Evolutionary conservation across 2,888 invertebrate genomes (phyloP).

Genomic region (Apotomis capreana): DNA sequence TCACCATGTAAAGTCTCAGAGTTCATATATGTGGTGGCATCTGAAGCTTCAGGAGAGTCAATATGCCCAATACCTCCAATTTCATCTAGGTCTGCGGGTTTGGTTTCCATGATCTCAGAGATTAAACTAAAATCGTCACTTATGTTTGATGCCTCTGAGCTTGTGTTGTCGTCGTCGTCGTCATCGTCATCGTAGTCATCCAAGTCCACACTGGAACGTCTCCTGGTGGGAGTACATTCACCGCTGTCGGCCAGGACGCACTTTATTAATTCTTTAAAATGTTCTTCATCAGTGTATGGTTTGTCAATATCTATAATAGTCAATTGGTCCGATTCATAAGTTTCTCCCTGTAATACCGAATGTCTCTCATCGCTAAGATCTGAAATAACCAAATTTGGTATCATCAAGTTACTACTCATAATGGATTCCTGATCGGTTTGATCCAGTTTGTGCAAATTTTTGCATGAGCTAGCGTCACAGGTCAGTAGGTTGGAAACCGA

Average conservation of each 20-base stretch:
- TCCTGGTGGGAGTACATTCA: slow-evolving; percentile 73
- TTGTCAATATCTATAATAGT: slow-evolving; percentile 86
- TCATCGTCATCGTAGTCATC: slow-evolving; percentile 44
- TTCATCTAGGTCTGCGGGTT: slow-evolving; percentile 71
- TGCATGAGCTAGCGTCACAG: slow-evolving; percentile 79
- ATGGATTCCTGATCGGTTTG: slow-evolving; percentile 63
- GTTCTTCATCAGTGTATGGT: slow-evolving; percentile 78
- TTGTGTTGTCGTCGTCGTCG: slow-evolving; percentile 70
- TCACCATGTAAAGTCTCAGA: slow-evolving; percentile 91
- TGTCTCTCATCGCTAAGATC: slow-evolving; percentile 76
- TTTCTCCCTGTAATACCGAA: slow-evolving; percentile 78
- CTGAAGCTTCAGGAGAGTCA: slow-evolving; percentile 92
- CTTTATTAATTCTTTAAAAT: slow-evolving; percentile 67
- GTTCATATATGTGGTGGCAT: slow-evolving; percentile 86
- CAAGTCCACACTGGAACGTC: slow-evolving; percentile 72
- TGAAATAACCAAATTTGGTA: slow-evolving; percentile 79
- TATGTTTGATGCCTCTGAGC: slow-evolving; percentile 85
- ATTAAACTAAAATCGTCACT: slow-evolving; percentile 89
- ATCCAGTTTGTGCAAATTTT: slow-evolving; percentile 63
- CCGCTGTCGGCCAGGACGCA: slow-evolving; percentile 69
- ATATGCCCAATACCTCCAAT: slow-evolving; percentile 88
- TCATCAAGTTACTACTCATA: slow-evolving; percentile 75
- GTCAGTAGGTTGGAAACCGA: slow-evolving; percentile 76
- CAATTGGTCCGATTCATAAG: slow-evolving; percentile 85
- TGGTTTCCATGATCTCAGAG: slow-evolving; percentile 86